These are phyloP conservation scores for Cerceris rybyensis DNA, from an alignment of 2,888 invertebrate genomes.

Conservation along the genomic window DNA sequence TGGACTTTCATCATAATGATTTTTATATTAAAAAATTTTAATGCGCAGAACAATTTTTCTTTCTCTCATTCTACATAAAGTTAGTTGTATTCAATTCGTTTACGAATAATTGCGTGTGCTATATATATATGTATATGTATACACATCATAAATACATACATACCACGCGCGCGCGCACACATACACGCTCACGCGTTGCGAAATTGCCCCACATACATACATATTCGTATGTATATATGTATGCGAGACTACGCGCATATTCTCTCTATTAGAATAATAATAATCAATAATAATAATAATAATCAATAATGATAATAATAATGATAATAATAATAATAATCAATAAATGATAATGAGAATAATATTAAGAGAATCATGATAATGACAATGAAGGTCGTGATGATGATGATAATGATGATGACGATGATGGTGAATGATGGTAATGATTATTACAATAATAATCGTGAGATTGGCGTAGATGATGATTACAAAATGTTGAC, in stretches of 20 bases:
- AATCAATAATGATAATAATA: conserved; percentile 55
- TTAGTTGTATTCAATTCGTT: conserved; percentile 76
- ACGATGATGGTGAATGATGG: conserved; percentile 25
- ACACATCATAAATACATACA: conserved; percentile 67
- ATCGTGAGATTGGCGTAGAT: conserved; percentile 55
- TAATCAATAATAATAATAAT: conserved; percentile 61
- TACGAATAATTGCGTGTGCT: conserved; percentile 71
- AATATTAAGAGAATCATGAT: too few species aligned
- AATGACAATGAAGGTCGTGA: too few species aligned
- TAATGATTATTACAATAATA: conserved; percentile 64
- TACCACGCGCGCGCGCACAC: conserved; percentile 66
- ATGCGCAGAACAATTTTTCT: conserved; percentile 78
- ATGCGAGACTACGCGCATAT: conserved; percentile 60
- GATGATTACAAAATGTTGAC: conserved; percentile 71
- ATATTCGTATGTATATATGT: conserved; percentile 57
- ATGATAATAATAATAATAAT: conserved; percentile 64
- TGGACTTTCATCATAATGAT: conserved; percentile 76
- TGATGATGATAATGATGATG: too few species aligned
- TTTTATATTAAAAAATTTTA: conserved; percentile 78
- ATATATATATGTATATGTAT: conserved; percentile 45
- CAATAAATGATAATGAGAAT: too few species aligned
- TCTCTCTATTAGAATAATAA: conserved; percentile 50
- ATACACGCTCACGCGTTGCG: conserved; percentile 62
- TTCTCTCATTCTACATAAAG: conserved; percentile 73
- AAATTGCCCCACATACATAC: conserved; percentile 63